phyloP scores from a whole-genome alignment of 2,888 invertebrate genomes.

The Metopia argyrocephala region DNA sequence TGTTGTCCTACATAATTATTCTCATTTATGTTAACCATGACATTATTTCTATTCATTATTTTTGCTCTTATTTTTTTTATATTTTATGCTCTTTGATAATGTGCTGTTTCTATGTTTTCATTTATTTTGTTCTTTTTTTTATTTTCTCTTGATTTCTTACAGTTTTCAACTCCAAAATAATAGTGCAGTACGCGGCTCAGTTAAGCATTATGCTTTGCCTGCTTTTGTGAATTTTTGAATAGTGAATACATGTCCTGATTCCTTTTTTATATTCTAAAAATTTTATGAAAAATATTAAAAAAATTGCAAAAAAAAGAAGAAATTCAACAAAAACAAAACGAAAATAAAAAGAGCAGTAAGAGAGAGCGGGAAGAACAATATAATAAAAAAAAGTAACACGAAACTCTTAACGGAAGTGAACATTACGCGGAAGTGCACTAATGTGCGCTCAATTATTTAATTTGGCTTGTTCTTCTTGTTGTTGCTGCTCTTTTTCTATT shows the following conservation, averaged over 20 bases:
- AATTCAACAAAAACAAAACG: not conserved
- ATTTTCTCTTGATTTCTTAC: not conserved
- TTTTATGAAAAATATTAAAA: not conserved
- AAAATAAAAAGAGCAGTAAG: not conserved
- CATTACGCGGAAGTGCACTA: slow-evolving; percentile 64
- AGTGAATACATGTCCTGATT: not conserved
- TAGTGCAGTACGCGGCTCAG: not conserved
- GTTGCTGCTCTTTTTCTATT: not conserved
- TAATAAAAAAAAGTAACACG: slow-evolving; percentile 15
- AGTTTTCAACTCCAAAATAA: not conserved
- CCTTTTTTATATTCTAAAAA: not conserved
- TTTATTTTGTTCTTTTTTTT: not conserved
- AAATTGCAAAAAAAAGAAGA: not conserved
- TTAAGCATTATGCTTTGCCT: not conserved
- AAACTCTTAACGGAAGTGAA: slow-evolving; percentile 57
- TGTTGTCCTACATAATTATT: no score
- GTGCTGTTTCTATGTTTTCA: no score
- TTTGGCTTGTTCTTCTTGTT: slow-evolving; percentile 46
- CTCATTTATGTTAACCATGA: no score
- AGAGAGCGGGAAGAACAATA: not conserved
- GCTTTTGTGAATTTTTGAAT: not conserved
- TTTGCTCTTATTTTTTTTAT: no score
- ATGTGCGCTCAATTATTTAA: slow-evolving; percentile 63
- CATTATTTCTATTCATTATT: no score
- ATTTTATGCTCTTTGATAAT: no score